Conservation (phyloP, 2,888 invertebrate species). For the Amphipyra tragopoginis region DNA sequence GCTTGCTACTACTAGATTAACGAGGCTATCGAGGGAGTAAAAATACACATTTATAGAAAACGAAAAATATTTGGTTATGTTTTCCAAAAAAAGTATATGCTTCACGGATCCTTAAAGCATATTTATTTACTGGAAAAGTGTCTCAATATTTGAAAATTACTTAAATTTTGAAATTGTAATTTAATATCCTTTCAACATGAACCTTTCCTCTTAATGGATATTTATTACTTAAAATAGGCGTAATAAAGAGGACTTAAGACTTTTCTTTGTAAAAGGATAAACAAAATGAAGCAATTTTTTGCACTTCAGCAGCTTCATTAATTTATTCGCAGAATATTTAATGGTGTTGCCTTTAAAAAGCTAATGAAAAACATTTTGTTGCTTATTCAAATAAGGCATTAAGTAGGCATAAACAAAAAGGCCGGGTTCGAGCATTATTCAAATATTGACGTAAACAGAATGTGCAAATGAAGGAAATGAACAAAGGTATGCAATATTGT, state of each 20-base stretch:
- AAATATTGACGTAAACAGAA: slow-evolving; percentile 45
- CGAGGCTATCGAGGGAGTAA: no score
- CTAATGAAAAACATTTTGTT: slow-evolving; percentile 56
- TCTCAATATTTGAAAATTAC: no score
- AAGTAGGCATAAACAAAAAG: slow-evolving; percentile 44
- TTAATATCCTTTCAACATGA: no score
- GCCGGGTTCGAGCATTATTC: slow-evolving; percentile 31
- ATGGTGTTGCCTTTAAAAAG: slow-evolving; percentile 49
- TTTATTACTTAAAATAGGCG: not conserved
- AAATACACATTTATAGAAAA: no score
- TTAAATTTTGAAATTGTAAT: no score
- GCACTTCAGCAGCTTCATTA: slow-evolving; percentile 38
- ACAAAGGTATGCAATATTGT: slow-evolving; percentile 25
- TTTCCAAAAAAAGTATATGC: no score
- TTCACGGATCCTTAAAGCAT: no score
- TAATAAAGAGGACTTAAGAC: slow-evolving; percentile 4
- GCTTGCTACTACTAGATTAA: no score
- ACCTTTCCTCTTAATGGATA: no score
- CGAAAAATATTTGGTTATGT: no score
- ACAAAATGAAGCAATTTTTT: slow-evolving; percentile 32
- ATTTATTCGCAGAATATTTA: slow-evolving; percentile 54
- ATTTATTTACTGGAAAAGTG: no score
- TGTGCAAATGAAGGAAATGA: slow-evolving; percentile 37
- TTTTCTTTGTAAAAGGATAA: slow-evolving; percentile 5
- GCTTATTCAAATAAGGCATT: slow-evolving; percentile 52